phyloP scores from a whole-genome alignment of 2,888 invertebrate species.

The Melanophora roralis region DNA sequence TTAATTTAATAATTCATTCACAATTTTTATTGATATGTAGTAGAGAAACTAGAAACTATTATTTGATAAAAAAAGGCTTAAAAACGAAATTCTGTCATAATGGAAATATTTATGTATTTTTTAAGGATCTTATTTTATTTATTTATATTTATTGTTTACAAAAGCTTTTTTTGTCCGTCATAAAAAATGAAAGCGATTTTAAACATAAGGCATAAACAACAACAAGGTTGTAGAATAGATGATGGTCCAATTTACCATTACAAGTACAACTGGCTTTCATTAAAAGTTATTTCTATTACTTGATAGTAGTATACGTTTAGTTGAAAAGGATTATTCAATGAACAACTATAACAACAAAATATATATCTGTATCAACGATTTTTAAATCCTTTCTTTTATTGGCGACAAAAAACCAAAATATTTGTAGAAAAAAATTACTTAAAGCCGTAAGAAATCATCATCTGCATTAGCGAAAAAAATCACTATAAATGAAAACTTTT shows the following conservation, averaged over 20 bases:
- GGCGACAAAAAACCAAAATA: conserved; percentile 37
- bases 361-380: conserved; percentile 17
- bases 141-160: too few relatives aligned
- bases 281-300: background rate
- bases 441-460: background rate
- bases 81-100: conserved; percentile 23
- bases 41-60: background rate
- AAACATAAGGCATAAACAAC: conserved; percentile 22
- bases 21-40: too few relatives aligned
- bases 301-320: conserved; percentile 39
- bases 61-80: conserved; percentile 14
- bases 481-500: conserved; percentile 42
- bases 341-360: background rate
- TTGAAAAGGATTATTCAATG: conserved; percentile 51
- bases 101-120: conserved; percentile 33
- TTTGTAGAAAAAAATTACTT: conserved; percentile 8
- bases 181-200: conserved; percentile 38
- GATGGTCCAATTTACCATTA: background rate
- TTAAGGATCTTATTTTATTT: too few relatives aligned
- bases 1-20: too few relatives aligned
- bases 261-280: background rate
- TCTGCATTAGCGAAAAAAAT: background rate
- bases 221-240: background rate
- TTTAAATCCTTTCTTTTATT: conserved; percentile 55
- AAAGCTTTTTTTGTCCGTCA: too few relatives aligned